Percentiles rank a stretch among this genome's conserved stretches.
Conservation (phyloP, 2,888 invertebrate genomes). For the Tridacna crocea region DNA sequence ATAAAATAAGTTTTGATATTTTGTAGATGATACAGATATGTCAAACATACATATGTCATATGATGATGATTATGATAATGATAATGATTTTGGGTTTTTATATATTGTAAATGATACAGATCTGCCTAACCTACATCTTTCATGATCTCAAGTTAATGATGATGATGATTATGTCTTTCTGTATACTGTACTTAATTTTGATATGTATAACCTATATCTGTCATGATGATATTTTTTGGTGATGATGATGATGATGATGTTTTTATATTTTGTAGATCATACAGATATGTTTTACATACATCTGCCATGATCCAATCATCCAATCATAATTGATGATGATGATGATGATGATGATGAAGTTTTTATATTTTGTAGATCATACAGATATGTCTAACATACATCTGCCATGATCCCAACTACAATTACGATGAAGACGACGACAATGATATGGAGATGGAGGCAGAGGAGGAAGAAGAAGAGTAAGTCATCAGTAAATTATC, state of each 20-base stretch:
- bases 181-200: too few species aligned
- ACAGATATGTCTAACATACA: constrained; percentile 93
- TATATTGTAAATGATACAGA: too few species aligned
- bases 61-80: constrained; percentile 89
- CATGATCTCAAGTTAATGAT: too few species aligned
- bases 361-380: constrained; percentile 84
- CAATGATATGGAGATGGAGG: constrained; percentile 85
- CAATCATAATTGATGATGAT: too few species aligned
- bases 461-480: constrained; percentile 86
- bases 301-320: too few species aligned
- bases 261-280: constrained; percentile 84
- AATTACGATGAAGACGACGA: constrained; percentile 93
- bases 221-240: too few species aligned
- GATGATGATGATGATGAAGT: too few species aligned
- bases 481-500: constrained; percentile 7
- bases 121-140: too few species aligned
- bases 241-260: too few species aligned
- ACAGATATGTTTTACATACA: constrained; percentile 93
- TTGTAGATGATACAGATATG: constrained; percentile 89
- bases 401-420: constrained; percentile 99
- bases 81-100: constrained; percentile 93
- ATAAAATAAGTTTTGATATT: too few species aligned
- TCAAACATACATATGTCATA: constrained; percentile 94
- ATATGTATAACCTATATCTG: too few species aligned
- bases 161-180: too few species aligned